A percentile compares a stretch with the other conserved stretches of the same genome.
phyloP scores from a whole-genome alignment of 2,797 vertebrate species.

The Enteromius fasciolatus region DNA sequence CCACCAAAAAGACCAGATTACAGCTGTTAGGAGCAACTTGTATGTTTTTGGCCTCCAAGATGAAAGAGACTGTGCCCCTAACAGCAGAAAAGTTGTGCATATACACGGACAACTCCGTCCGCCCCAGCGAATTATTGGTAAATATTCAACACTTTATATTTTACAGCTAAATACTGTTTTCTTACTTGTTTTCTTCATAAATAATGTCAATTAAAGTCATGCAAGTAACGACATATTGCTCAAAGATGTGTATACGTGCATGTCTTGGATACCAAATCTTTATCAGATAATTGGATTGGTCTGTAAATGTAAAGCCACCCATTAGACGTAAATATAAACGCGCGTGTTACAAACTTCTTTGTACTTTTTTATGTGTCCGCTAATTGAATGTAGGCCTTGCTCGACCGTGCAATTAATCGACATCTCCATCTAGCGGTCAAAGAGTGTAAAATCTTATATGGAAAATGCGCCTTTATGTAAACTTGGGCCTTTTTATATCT shows the following conservation, averaged over 20 bases:
- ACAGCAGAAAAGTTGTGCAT: constrained; percentile 97
- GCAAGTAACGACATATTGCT: not conserved
- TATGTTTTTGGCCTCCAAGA: constrained; percentile 98
- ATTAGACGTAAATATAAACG: not conserved
- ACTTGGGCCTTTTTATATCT: constrained; percentile 43
- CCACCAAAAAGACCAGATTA: constrained; percentile 89
- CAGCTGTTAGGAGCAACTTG: constrained; percentile 95
- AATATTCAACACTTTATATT: constrained; percentile 22
- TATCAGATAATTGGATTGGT: not conserved
- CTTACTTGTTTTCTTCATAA: too few species aligned
- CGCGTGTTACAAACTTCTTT: not conserved
- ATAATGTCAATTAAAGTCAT: not conserved
- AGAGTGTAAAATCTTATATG: constrained; percentile 9
- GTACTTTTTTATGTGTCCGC: constrained; percentile 7
- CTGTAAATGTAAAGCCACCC: not conserved
- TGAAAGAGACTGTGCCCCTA: constrained; percentile 97
- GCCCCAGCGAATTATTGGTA: constrained; percentile 94
- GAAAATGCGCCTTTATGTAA: constrained; percentile 40
- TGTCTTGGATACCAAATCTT: not conserved
- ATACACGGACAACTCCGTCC: constrained; percentile 97
- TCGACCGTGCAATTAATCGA: constrained; percentile 32
- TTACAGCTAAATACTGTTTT: not conserved
- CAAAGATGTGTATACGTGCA: not conserved
- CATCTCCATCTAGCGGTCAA: constrained; percentile 58
- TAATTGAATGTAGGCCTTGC: constrained; percentile 46